phyloP scores from a whole-genome alignment of 2,113 vertebrate genomes.

The Chloropsis hardwickii region DNA sequence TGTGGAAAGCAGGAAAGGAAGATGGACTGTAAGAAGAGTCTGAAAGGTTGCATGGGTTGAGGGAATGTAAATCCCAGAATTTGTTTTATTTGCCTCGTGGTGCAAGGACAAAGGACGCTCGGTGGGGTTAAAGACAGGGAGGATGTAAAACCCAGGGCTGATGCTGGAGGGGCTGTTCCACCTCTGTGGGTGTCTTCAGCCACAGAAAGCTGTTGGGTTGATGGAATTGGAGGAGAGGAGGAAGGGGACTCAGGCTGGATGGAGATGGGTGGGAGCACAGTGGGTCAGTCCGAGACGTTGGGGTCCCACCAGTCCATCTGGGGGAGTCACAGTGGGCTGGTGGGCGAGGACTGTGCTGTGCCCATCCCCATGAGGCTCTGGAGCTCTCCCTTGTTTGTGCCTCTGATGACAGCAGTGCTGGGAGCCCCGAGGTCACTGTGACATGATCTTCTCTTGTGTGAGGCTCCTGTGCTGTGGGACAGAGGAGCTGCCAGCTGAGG shows the following conservation, averaged over 20 bases:
- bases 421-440: neutral
- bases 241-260: neutral
- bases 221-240: neutral
- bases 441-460: neutral
- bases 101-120: neutral
- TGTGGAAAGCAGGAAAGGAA: neutral
- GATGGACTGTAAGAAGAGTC: too few relatives aligned
- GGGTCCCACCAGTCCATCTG: accelerated
- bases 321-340: neutral
- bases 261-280: neutral
- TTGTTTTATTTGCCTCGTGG: accelerated
- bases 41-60: neutral
- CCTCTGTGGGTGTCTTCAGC: neutral
- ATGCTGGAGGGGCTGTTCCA: neutral
- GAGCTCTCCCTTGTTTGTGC: neutral
- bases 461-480: accelerated
- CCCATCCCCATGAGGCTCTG: accelerated
- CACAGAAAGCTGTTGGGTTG: neutral
- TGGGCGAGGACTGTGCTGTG: accelerated
- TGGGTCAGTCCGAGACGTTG: too few relatives aligned
- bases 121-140: accelerated
- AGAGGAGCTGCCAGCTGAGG: neutral
- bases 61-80: neutral
- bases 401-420: neutral
- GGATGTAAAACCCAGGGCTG: neutral